Evolutionary conservation across 1,140 invertebrate genomes (phyloP).

Genomic region (Drosophila obscura): DNA sequence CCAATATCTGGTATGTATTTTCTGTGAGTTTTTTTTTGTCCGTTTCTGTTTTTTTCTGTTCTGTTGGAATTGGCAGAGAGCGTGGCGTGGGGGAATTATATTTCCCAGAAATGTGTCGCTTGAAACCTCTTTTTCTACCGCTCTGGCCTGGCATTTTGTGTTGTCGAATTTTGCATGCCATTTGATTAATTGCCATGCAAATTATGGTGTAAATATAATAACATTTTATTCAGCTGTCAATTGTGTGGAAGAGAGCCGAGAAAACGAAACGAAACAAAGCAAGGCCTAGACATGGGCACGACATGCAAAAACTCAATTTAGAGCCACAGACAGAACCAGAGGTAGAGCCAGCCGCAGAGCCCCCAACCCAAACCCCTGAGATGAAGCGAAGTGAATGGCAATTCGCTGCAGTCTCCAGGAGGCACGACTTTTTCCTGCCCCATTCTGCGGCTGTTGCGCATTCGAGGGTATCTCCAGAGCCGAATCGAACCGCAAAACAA

Average conservation of each 20-base stretch:
- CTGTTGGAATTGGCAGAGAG: constrained; percentile 23
- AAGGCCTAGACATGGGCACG: constrained; percentile 63
- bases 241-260: constrained; percentile 56
- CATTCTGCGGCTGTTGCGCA: no score
- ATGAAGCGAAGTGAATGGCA: constrained; percentile 81
- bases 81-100: constrained; percentile 10
- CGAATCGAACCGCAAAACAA: constrained; percentile 59
- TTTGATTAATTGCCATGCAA: constrained; percentile 83
- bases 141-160: constrained; percentile 29
- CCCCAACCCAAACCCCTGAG: constrained; percentile 29
- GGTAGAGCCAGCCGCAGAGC: no score
- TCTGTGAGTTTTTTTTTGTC: constrained; percentile 13
- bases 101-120: constrained; percentile 69
- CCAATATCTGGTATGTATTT: constrained; percentile 57
- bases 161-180: constrained; percentile 77
- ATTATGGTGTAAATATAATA: constrained; percentile 83
- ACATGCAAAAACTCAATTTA: constrained; percentile 81
- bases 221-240: constrained; percentile 83
- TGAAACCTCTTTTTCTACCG: constrained; percentile 41
- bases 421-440: constrained; percentile 54
- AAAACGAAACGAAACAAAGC: constrained; percentile 31
- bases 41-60: not conserved
- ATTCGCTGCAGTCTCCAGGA: constrained; percentile 63
- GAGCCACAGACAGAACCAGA: constrained; percentile 23
- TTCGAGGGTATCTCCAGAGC: constrained; percentile 26